A percentile compares a stretch with the other conserved stretches of the same genome.
Conservation (phyloP, 2,797 vertebrate genomes). For the Phalloptychus januarius region DNA sequence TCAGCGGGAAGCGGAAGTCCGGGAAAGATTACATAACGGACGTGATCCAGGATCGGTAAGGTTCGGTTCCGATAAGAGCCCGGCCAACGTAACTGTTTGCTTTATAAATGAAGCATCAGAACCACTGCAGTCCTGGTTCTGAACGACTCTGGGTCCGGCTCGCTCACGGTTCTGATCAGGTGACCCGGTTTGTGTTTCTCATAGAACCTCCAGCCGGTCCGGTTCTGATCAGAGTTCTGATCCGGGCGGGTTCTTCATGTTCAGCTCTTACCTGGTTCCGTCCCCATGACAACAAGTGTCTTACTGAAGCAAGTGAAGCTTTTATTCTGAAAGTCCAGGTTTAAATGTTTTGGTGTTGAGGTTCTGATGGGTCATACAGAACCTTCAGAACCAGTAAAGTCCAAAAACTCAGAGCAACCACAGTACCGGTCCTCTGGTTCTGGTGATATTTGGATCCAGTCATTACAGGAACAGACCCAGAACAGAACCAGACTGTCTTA, state of each 20-base stretch:
- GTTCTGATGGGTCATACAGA: not conserved
- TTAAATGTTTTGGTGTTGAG: not conserved
- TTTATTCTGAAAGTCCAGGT: not conserved
- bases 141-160: not conserved
- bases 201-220: not conserved
- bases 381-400: not conserved
- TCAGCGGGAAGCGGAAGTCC: slow-evolving; percentile 84
- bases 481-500: no score
- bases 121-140: not conserved
- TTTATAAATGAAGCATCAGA: not conserved
- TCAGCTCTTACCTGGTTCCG: not conserved
- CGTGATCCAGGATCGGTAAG: slow-evolving; percentile 72
- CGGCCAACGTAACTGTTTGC: not conserved
- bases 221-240: not conserved
- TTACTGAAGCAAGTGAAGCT: not conserved
- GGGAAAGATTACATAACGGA: slow-evolving; percentile 83
- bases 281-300: not conserved
- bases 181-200: not conserved
- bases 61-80: not conserved
- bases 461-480: no score
- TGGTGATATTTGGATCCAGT: no score
- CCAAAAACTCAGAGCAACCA: no score
- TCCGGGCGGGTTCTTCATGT: not conserved
- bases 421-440: no score
- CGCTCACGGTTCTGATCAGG: no score